Conservation (phyloP, 2,113 vertebrate genomes). For the Thomomys bottae region DNA sequence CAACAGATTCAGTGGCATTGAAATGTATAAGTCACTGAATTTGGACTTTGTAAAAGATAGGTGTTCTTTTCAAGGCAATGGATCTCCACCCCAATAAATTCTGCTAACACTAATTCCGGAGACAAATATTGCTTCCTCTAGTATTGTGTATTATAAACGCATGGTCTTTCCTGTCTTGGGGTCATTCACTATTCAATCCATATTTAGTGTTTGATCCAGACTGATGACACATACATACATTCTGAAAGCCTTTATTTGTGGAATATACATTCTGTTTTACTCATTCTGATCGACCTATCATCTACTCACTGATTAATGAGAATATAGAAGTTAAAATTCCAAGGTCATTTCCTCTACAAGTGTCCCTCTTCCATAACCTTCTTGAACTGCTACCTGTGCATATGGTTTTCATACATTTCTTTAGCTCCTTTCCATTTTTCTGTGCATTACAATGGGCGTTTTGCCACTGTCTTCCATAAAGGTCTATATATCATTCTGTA, state of each 20-base stretch:
- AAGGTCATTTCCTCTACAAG: not conserved
- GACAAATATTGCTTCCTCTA: too few relatives aligned
- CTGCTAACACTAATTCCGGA: not conserved
- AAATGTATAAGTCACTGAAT: conserved; percentile 13
- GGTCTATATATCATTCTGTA: not conserved
- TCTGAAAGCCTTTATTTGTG: not conserved
- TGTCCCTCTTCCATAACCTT: not conserved
- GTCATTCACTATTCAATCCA: not conserved
- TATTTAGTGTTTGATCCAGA: not conserved
- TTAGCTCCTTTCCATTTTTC: not conserved
- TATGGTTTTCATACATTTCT: not conserved
- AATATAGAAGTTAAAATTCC: not conserved
- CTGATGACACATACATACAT: not conserved
- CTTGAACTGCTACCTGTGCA: not conserved
- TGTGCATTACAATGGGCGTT: not conserved
- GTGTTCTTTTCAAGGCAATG: conserved; percentile 56
- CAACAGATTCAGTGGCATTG: not conserved
- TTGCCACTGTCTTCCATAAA: not conserved
- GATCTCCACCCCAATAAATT: not conserved
- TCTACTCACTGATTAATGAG: not conserved
- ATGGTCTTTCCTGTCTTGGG: not conserved
- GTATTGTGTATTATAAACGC: not conserved
- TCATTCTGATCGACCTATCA: not conserved
- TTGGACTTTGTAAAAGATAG: conserved; percentile 6
- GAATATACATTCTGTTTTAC: not conserved